phyloP scores from a whole-genome alignment of 2,113 vertebrate species.

The Steatornis caripensis region DNA sequence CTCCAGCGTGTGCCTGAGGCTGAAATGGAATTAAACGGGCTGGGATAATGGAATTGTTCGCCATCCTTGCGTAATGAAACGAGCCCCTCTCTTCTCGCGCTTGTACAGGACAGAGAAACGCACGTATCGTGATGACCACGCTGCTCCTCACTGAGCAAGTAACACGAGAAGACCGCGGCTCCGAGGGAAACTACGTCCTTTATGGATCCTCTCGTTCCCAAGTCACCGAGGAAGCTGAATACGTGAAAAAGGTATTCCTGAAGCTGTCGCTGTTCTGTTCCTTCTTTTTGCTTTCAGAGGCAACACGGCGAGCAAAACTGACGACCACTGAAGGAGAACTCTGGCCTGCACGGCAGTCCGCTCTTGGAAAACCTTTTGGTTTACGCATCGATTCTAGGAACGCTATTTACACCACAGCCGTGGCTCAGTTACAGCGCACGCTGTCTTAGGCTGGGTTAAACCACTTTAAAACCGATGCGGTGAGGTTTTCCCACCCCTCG shows the following conservation, averaged over 20 bases:
- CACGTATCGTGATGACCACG: slow-evolving; percentile 13
- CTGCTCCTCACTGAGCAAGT: neutral
- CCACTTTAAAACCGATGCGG: too few species aligned
- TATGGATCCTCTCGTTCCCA: slow-evolving; percentile 20
- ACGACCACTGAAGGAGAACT: too few species aligned
- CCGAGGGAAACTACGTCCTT: neutral
- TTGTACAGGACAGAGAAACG: neutral
- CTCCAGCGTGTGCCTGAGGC: neutral
- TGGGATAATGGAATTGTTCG: neutral
- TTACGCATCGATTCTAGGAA: neutral
- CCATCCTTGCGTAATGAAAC: neutral
- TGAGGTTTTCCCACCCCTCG: too few species aligned
- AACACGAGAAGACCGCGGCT: neutral
- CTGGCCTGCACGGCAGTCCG: too few species aligned
- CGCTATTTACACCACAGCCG: neutral
- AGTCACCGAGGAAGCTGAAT: slow-evolving; percentile 71
- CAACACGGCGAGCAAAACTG: neutral
- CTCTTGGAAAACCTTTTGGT: neutral
- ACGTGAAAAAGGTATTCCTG: slow-evolving; percentile 62
- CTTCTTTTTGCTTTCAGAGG: neutral
- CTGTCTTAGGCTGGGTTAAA: too few species aligned
- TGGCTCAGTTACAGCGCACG: too few species aligned
- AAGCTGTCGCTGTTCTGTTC: too few species aligned
- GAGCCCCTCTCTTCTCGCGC: neutral
- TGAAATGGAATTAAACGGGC: neutral